Conservation (phyloP, 2,888 invertebrate species). For the Abrostola triplasia region DNA sequence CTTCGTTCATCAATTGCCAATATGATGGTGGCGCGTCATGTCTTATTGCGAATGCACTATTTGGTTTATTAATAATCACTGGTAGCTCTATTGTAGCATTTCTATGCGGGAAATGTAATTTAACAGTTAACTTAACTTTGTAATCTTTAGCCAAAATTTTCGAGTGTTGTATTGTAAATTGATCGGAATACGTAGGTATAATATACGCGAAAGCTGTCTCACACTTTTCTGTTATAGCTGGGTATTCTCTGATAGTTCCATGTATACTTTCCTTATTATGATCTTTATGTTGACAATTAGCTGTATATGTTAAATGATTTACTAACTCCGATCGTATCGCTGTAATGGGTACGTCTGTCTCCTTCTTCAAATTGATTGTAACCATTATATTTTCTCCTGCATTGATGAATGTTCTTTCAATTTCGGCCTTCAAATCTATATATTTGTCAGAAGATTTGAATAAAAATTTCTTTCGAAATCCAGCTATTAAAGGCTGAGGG, state of each 20-base stretch:
- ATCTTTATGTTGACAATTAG: conserved; percentile 33
- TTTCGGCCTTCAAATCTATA: not conserved
- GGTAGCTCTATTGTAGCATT: conserved; percentile 53
- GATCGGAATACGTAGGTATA: conserved; percentile 34
- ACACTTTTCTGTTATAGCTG: conserved; percentile 36
- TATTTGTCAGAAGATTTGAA: not conserved
- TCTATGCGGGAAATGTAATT: conserved; percentile 51
- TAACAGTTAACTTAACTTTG: conserved; percentile 46
- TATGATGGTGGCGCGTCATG: not conserved
- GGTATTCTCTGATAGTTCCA: conserved; percentile 7
- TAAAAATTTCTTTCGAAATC: not conserved
- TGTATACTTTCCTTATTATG: conserved; percentile 15
- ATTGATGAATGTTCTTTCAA: not conserved
- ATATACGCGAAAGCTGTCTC: conserved; percentile 28
- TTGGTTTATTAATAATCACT: conserved; percentile 39
- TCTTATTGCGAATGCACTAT: conserved; percentile 15
- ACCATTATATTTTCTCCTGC: conserved; percentile 30
- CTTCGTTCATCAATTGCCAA: not conserved
- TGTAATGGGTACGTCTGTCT: conserved; percentile 39
- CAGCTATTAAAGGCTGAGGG: conserved; percentile 16
- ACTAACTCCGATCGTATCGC: conserved; percentile 45
- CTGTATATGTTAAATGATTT: conserved; percentile 40
- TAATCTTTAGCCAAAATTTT: conserved; percentile 49
- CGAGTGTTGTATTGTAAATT: conserved; percentile 52
- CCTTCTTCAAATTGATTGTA: conserved; percentile 41